These are phyloP conservation scores for Eufriesea mexicana DNA, from an alignment of 1,140 invertebrate species.

Conservation along the genomic window DNA sequence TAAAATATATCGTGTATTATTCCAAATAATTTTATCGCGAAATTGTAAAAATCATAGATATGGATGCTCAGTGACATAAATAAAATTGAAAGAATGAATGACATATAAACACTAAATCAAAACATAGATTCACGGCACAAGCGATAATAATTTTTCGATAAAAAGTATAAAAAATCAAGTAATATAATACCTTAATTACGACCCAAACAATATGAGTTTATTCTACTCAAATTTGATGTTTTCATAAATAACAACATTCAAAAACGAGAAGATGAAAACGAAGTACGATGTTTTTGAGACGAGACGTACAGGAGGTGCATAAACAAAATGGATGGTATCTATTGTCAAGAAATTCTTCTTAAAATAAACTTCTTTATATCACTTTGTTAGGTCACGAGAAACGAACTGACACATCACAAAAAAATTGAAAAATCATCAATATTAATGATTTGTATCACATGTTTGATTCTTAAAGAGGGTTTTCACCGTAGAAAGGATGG, in stretches of 20 bases:
- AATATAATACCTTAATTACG: not conserved
- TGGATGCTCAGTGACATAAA: not conserved
- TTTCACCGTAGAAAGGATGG: not conserved
- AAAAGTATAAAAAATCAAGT: not conserved
- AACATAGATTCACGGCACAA: not conserved
- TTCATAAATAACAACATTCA: constrained; percentile 17
- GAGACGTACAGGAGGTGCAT: constrained; percentile 61
- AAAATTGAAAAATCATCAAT: not conserved
- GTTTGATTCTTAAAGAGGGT: not conserved
- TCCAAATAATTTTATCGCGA: not conserved
- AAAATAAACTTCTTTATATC: not conserved
- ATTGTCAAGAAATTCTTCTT: constrained; percentile 63
- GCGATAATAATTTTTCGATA: not conserved
- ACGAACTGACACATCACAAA: not conserved
- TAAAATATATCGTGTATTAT: not conserved
- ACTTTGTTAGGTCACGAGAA: not conserved
- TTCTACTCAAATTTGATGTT: not conserved
- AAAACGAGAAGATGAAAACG: constrained; percentile 6
- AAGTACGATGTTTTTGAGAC: constrained; percentile 61
- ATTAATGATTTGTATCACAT: not conserved
- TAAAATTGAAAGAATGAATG: not conserved
- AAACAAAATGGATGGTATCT: constrained; percentile 77
- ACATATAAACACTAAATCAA: constrained; percentile 33
- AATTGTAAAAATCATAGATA: not conserved
- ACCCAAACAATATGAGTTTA: not conserved